Conservation (phyloP, 2,888 invertebrate genomes). For the Cyclophora punctaria region DNA sequence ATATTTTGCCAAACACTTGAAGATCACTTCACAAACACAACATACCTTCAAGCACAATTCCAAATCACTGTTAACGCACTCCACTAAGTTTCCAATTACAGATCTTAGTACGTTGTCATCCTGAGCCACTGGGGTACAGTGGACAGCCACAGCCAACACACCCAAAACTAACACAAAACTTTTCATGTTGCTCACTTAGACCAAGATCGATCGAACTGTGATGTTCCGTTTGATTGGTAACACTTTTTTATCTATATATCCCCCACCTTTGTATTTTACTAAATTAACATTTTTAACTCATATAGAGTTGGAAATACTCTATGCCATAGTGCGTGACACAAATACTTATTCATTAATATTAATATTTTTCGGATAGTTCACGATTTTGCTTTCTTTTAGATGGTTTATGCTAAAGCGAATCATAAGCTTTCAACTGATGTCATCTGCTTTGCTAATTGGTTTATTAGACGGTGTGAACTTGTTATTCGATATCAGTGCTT, state of each 20-base stretch:
- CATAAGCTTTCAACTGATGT: slow-evolving; percentile 15
- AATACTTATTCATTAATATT: slow-evolving; percentile 60
- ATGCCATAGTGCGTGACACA: slow-evolving; percentile 58
- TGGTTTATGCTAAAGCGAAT: slow-evolving; percentile 34
- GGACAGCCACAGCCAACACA: slow-evolving; percentile 38
- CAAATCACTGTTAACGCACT: slow-evolving; percentile 63
- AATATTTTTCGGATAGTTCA: slow-evolving; percentile 45
- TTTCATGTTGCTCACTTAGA: slow-evolving; percentile 52
- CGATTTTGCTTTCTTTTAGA: slow-evolving; percentile 42
- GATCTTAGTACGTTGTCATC: slow-evolving; percentile 50
- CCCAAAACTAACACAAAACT: slow-evolving; percentile 47
- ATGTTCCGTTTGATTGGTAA: slow-evolving; percentile 50
- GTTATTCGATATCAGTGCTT: too few species aligned
- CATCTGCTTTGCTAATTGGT: slow-evolving; percentile 2
- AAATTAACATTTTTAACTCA: slow-evolving; percentile 62
- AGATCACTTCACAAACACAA: not conserved
- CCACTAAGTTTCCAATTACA: slow-evolving; percentile 49
- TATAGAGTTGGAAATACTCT: slow-evolving; percentile 51
- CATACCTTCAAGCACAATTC: slow-evolving; percentile 63
- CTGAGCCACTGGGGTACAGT: slow-evolving; percentile 44
- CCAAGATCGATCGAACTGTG: slow-evolving; percentile 59
- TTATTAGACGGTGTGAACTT: too few species aligned
- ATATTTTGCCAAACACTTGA: not conserved
- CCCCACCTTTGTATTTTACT: slow-evolving; percentile 52
- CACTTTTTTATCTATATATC: slow-evolving; percentile 65